Conservation (phyloP, 2,113 vertebrate species). For the Thomomys bottae region DNA sequence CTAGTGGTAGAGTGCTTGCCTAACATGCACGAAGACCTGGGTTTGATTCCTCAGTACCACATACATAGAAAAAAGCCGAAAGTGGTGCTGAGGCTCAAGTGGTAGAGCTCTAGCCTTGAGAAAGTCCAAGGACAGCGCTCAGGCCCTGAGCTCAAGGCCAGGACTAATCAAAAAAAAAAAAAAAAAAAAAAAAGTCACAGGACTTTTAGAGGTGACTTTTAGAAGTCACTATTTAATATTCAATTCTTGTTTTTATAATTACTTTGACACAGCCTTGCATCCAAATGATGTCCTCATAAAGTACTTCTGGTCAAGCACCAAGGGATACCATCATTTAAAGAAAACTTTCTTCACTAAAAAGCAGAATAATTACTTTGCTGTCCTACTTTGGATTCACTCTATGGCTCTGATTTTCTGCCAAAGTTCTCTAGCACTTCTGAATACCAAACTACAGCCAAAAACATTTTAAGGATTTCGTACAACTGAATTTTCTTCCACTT, state of each 20-base stretch:
- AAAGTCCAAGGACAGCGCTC: too few relatives aligned
- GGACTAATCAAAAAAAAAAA: too few relatives aligned
- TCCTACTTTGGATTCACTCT: conserved; percentile 81
- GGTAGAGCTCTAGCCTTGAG: too few relatives aligned
- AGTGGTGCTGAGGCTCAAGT: too few relatives aligned
- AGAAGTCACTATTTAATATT: conserved; percentile 63
- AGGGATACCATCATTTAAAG: conserved; percentile 64
- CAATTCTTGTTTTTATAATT: conserved; percentile 63
- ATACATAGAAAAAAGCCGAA: too few relatives aligned
- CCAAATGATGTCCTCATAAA: conserved; percentile 76
- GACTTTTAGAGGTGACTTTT: conserved; percentile 40
- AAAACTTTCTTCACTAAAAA: conserved; percentile 75
- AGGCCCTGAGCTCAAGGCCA: too few relatives aligned
- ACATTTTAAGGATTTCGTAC: conserved; percentile 48
- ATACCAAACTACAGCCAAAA: conserved; percentile 68
- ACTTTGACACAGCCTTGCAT: conserved; percentile 69
- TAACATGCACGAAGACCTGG: too few relatives aligned
- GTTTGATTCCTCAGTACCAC: too few relatives aligned
- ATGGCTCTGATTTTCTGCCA: conserved; percentile 76
- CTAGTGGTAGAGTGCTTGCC: too few relatives aligned
- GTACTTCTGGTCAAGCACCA: conserved; percentile 74
- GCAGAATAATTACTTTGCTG: conserved; percentile 83
- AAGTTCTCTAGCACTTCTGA: conserved; percentile 76
- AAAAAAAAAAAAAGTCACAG: too few relatives aligned
- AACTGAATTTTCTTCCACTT: conserved; percentile 59